Conservation (phyloP, 2,113 vertebrate genomes). For the Cyprinodon variegatus region DNA sequence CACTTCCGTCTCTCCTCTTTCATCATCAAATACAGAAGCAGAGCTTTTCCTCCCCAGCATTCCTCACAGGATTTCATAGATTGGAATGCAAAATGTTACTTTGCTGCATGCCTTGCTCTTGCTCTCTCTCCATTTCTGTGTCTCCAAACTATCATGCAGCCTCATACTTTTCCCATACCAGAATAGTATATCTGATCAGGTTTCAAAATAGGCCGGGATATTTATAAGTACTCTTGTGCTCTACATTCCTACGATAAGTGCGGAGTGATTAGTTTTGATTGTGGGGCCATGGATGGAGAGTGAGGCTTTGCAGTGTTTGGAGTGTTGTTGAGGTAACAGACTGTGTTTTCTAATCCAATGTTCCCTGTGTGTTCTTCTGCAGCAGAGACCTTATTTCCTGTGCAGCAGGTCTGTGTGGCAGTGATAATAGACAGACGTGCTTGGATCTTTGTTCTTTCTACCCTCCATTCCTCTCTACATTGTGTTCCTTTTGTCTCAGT, state of each 20-base stretch:
- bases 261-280: conserved; percentile 52
- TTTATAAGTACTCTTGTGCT: conserved; percentile 54
- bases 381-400: conserved; percentile 19
- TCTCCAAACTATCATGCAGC: conserved; percentile 19
- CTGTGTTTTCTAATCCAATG: conserved; percentile 37
- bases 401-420: background rate
- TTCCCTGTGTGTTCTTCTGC: conserved; percentile 32
- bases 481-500: background rate
- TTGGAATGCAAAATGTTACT: conserved; percentile 10
- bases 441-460: conserved; percentile 6
- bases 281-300: conserved; percentile 25
- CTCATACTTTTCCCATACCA: conserved; percentile 46
- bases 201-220: conserved; percentile 56
- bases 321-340: conserved; percentile 61
- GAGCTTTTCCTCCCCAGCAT: conserved; percentile 26
- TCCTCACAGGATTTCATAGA: conserved; percentile 50
- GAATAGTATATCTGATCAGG: conserved; percentile 51
- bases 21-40: conserved; percentile 22
- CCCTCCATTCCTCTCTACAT: background rate
- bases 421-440: conserved; percentile 15
- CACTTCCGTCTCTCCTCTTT: conserved; percentile 14
- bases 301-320: conserved; percentile 45
- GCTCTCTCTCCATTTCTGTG: background rate
- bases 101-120: background rate
- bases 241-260: conserved; percentile 65